Conservation (phyloP, 2,797 vertebrate genomes). For the Halcyon smyrnensis region DNA sequence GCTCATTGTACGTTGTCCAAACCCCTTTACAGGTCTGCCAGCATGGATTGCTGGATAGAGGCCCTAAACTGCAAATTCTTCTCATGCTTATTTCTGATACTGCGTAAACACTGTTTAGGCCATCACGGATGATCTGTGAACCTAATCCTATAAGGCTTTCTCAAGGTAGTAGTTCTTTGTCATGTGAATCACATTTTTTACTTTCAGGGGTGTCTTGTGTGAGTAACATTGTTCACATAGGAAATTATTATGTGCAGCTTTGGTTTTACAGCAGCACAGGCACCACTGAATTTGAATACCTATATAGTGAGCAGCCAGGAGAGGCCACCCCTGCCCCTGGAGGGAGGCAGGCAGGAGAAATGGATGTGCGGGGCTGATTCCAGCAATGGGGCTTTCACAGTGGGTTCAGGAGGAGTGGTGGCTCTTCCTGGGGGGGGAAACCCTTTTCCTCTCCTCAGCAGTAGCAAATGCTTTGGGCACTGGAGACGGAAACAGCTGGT, state of each 20-base stretch:
- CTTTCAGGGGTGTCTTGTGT: neutral
- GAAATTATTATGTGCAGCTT: neutral
- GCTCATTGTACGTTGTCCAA: slow-evolving; percentile 53
- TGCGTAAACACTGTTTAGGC: neutral
- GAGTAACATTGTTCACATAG: neutral
- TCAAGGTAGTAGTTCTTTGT: neutral
- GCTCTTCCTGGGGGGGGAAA: neutral
- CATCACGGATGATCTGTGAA: neutral
- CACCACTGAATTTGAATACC: neutral
- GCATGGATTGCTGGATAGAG: slow-evolving; percentile 51
- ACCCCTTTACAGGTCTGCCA: slow-evolving; percentile 55
- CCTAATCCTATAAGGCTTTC: neutral
- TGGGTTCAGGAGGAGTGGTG: neutral
- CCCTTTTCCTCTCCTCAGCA: neutral
- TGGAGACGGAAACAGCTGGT: neutral
- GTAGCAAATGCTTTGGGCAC: neutral
- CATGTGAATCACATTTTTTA: neutral
- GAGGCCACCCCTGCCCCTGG: neutral
- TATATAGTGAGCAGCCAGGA: neutral
- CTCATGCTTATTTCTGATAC: neutral
- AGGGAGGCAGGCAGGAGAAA: neutral
- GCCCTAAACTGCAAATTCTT: slow-evolving; percentile 40
- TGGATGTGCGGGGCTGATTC: neutral
- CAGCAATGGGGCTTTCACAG: neutral
- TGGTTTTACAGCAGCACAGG: neutral